Conservation (phyloP, 1,140 invertebrate species). For the Euwallacea similis region DNA sequence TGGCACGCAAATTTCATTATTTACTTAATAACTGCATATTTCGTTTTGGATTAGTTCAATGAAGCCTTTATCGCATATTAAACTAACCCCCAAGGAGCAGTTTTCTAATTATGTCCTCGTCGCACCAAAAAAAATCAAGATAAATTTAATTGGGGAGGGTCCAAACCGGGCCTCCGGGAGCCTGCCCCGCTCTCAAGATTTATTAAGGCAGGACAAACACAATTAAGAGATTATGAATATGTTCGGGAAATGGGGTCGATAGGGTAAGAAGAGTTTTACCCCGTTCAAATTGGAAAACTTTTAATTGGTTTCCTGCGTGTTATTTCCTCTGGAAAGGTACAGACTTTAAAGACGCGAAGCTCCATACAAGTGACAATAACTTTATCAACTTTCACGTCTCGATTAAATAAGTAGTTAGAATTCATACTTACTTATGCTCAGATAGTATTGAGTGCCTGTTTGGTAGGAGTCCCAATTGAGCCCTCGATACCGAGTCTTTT, state of each 20-base stretch:
- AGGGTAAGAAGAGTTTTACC: slow-evolving; percentile 3
- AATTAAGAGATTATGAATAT: slow-evolving; percentile 32
- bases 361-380: neutral
- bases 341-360: neutral
- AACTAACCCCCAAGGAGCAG: neutral
- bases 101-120: neutral
- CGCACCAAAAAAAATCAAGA: neutral
- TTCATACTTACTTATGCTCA: slow-evolving; percentile 67
- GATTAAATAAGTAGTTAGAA: neutral
- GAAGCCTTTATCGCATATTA: no score
- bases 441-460: slow-evolving; percentile 72
- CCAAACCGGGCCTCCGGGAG: neutral
- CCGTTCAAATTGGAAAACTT: slow-evolving; percentile 23
- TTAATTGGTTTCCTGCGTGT: slow-evolving; percentile 19
- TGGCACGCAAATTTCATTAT: no score
- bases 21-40: no score
- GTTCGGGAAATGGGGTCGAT: slow-evolving; percentile 11
- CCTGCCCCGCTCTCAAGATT: slow-evolving; percentile 4
- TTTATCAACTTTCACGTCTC: neutral
- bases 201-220: slow-evolving; percentile 20
- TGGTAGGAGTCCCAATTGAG: slow-evolving; percentile 74
- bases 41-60: no score
- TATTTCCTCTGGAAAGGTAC: neutral
- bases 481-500: slow-evolving; percentile 63
- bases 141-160: slow-evolving; percentile 2